phyloP scores from a whole-genome alignment of 2,888 invertebrate species.

The Pelosia muscerda region DNA sequence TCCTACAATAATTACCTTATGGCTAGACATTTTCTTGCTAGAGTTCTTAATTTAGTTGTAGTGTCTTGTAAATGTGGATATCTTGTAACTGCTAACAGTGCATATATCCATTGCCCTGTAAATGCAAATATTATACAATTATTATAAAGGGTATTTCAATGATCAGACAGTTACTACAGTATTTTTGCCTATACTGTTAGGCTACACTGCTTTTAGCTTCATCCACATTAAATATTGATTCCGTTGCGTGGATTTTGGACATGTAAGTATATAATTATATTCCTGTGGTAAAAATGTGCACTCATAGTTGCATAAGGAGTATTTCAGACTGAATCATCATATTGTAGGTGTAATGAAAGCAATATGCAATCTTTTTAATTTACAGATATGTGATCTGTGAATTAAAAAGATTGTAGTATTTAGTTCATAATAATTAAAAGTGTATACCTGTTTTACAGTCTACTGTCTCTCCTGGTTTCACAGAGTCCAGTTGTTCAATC shows the following conservation, averaged over 20 bases:
- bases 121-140: slow-evolving; percentile 30
- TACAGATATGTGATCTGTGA: too few species aligned
- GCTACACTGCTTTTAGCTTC: too few species aligned
- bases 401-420: background rate
- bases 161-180: too few species aligned
- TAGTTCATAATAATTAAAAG: background rate
- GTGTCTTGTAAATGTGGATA: slow-evolving; percentile 90
- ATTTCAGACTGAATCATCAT: too few species aligned
- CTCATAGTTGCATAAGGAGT: too few species aligned
- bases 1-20: slow-evolving; percentile 72
- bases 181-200: too few species aligned
- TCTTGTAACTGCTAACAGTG: slow-evolving; percentile 88
- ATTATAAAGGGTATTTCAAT: background rate
- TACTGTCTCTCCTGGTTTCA: slow-evolving; percentile 71
- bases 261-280: too few species aligned
- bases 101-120: slow-evolving; percentile 90
- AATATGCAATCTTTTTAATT: too few species aligned
- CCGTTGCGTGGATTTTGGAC: too few species aligned
- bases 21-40: slow-evolving; percentile 88
- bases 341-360: too few species aligned
- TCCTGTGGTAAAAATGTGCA: too few species aligned
- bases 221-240: too few species aligned
- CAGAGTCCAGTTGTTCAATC: slow-evolving; percentile 58
- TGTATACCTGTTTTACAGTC: slow-evolving; percentile 71
- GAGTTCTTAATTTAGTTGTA: slow-evolving; percentile 88